A percentile compares a stretch with the other conserved stretches of the same genome.
These are phyloP conservation scores for Drosophila lutescens DNA, from an alignment of 2,888 invertebrate species.

Conservation along the genomic window DNA sequence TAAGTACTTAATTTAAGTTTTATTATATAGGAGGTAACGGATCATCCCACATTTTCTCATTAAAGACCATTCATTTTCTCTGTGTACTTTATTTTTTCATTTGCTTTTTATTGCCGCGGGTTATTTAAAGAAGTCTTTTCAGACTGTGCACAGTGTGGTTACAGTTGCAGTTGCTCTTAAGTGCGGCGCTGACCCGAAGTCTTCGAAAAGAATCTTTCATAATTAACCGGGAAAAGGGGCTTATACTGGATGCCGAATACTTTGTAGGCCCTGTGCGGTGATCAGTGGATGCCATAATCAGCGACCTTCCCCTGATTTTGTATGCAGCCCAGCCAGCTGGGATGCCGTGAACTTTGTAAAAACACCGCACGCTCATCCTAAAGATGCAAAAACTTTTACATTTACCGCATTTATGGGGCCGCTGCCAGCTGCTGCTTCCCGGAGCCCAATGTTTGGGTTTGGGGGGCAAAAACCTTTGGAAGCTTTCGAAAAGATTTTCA, in stretches of 20 bases:
- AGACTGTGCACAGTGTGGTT: constrained; percentile 18
- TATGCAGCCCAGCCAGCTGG: constrained; percentile 31
- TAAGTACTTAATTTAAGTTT: too few species aligned
- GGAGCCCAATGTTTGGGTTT: constrained; percentile 6
- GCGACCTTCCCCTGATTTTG: constrained; percentile 12
- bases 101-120: constrained; percentile 47
- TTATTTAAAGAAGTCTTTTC: constrained; percentile 36
- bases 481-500: constrained; percentile 78
- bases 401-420: constrained; percentile 77
- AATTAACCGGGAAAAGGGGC: constrained; percentile 22
- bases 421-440: constrained; percentile 56
- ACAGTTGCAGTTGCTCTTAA: constrained; percentile 20
- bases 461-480: constrained; percentile 60
- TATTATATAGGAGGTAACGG: too few species aligned
- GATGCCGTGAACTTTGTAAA: constrained; percentile 56
- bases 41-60: too few species aligned
- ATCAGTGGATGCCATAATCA: constrained; percentile 16
- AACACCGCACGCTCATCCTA: constrained; percentile 63
- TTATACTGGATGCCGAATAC: not conserved
- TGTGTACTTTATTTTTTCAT: constrained; percentile 25
- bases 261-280: constrained; percentile 7
- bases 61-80: not conserved
- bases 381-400: constrained; percentile 76
- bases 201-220: constrained; percentile 23
- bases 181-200: constrained; percentile 11